Conservation (phyloP, 2,797 vertebrate species). For the Labroides dimidiatus region DNA sequence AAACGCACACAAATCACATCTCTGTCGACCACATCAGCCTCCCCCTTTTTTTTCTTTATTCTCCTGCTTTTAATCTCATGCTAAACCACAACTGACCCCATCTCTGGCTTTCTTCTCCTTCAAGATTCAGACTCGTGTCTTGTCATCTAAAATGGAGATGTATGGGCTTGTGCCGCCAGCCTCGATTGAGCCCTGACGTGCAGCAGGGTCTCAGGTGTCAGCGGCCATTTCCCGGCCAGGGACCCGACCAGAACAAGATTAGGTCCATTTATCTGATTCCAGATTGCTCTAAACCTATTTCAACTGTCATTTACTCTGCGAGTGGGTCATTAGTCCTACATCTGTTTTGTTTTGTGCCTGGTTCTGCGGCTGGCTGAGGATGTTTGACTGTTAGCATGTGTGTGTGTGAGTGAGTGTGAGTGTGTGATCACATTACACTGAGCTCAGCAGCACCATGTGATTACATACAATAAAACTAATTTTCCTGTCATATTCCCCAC, state of each 20-base stretch:
- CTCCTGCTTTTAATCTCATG: slow-evolving; percentile 57
- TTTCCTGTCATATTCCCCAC: slow-evolving; percentile 53
- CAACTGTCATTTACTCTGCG: slow-evolving; percentile 79
- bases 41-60: slow-evolving; percentile 47
- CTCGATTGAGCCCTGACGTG: slow-evolving; percentile 77
- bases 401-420: slow-evolving; percentile 9
- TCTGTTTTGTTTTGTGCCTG: slow-evolving; percentile 78
- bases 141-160: slow-evolving; percentile 84
- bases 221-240: slow-evolving; percentile 81
- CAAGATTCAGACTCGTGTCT: slow-evolving; percentile 73
- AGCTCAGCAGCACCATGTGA: slow-evolving; percentile 37
- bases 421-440: slow-evolving; percentile 52
- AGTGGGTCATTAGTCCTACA: slow-evolving; percentile 79
- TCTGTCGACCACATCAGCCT: slow-evolving; percentile 43
- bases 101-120: slow-evolving; percentile 46
- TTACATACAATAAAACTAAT: slow-evolving; percentile 52
- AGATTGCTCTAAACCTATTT: slow-evolving; percentile 84
- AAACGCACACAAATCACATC: slow-evolving; percentile 56
- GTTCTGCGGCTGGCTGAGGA: slow-evolving; percentile 23
- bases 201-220: slow-evolving; percentile 85
- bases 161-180: slow-evolving; percentile 69
- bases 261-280: slow-evolving; percentile 86
- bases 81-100: slow-evolving; percentile 60
- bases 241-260: slow-evolving; percentile 82
- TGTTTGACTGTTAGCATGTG: slow-evolving; percentile 12